A percentile compares a stretch with the other conserved stretches of the same genome.
phyloP scores from a whole-genome alignment of 2,113 vertebrate genomes.

The Otis tarda region DNA sequence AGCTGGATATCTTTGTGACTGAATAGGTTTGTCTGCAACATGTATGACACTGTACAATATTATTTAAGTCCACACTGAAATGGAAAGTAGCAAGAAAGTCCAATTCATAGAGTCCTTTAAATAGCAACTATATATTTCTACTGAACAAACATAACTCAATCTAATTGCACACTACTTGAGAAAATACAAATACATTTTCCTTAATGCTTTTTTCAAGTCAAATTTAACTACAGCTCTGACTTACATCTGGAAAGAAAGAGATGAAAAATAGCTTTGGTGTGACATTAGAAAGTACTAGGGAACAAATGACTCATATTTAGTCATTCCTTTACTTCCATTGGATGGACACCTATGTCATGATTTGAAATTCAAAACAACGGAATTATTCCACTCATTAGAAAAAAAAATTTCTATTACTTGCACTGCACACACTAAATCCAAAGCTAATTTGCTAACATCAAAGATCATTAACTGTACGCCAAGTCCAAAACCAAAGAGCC shows the following conservation, averaged over 20 bases:
- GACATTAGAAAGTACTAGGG: neutral
- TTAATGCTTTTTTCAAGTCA: neutral
- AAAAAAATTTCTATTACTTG: neutral
- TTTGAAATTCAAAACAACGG: neutral
- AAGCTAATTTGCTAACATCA: neutral
- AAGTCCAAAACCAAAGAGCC: neutral
- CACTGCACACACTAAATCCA: neutral
- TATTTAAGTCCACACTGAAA: neutral
- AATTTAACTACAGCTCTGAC: neutral
- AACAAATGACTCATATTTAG: neutral
- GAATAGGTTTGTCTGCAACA: neutral
- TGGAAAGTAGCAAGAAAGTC: neutral
- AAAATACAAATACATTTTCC: neutral
- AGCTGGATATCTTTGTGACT: neutral
- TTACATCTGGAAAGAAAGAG: neutral
- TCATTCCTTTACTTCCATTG: neutral
- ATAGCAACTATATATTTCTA: neutral
- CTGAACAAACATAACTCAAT: neutral
- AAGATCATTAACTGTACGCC: neutral
- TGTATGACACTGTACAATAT: rapidly evolving
- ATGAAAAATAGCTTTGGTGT: neutral
- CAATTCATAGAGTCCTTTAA: neutral
- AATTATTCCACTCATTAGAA: neutral
- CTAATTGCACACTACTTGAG: neutral
- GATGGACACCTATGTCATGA: neutral